Conservation (phyloP, 2,797 vertebrate genomes). For the Sparus aurata region DNA sequence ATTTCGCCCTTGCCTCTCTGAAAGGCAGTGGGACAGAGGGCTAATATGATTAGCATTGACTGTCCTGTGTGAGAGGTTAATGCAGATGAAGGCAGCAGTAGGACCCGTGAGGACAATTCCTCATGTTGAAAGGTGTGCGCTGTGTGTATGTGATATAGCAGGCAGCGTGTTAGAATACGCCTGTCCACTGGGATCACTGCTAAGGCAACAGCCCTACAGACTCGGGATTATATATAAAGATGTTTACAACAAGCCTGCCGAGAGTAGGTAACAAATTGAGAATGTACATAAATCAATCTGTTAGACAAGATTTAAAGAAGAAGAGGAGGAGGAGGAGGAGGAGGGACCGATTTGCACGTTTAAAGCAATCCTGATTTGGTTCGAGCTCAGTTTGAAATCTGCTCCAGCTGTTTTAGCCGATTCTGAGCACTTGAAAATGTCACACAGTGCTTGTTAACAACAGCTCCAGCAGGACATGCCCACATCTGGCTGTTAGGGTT, state of each 20-base stretch:
- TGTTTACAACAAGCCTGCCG: slow-evolving; percentile 9
- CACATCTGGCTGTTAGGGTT: slow-evolving; percentile 7
- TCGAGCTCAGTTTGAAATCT: slow-evolving; percentile 39
- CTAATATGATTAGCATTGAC: slow-evolving; percentile 78
- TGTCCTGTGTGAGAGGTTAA: slow-evolving; percentile 33
- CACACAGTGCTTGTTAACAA: slow-evolving; percentile 34
- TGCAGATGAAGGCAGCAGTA: slow-evolving; percentile 20
- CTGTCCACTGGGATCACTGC: slow-evolving; percentile 17
- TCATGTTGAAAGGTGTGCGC: slow-evolving; percentile 28
- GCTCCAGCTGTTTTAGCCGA: slow-evolving; percentile 48
- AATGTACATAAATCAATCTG: slow-evolving; percentile 16
- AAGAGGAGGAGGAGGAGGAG: neutral
- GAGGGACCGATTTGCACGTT: slow-evolving; percentile 10
- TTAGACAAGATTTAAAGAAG: neutral
- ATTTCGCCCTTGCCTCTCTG: slow-evolving; percentile 49
- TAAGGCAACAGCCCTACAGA: slow-evolving; percentile 21
- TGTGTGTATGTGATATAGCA: slow-evolving; percentile 14
- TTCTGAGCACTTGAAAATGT: slow-evolving; percentile 20
- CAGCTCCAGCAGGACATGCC: slow-evolving; percentile 4
- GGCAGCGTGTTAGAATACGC: slow-evolving; percentile 9
- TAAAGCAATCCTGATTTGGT: slow-evolving; percentile 47
- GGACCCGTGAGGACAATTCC: neutral
- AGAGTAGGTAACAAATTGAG: slow-evolving; percentile 17
- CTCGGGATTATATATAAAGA: slow-evolving; percentile 1
- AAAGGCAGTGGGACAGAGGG: slow-evolving; percentile 51